Evolutionary conservation across 2,888 invertebrate species (phyloP).

Genomic region (Scaptomyza reducta): DNA sequence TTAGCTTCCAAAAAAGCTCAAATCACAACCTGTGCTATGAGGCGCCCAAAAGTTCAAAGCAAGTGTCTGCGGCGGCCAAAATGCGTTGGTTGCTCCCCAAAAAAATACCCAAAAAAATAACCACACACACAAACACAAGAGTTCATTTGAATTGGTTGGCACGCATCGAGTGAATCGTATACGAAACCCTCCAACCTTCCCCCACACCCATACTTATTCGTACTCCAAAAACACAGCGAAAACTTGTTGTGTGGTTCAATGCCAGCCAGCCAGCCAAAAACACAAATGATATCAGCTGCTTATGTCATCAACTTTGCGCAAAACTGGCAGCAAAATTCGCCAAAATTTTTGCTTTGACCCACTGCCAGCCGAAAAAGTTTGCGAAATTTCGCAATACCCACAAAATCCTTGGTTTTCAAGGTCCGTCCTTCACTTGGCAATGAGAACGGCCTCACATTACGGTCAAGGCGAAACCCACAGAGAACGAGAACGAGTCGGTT

Average conservation of each 20-base stretch:
- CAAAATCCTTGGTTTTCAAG: constrained; percentile 81
- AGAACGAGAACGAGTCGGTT: constrained; percentile 47
- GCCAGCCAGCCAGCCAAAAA: constrained; percentile 41
- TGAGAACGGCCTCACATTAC: constrained; percentile 73
- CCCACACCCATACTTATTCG: neutral
- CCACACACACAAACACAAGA: constrained; percentile 33
- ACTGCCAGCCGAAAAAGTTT: constrained; percentile 60
- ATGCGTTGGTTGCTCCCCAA: constrained; percentile 38
- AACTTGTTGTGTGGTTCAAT: constrained; percentile 54
- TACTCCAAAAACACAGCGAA: constrained; percentile 25
- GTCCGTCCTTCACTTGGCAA: constrained; percentile 81
- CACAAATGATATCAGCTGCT: constrained; percentile 44
- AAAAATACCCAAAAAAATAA: constrained; percentile 14
- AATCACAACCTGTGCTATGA: constrained; percentile 81
- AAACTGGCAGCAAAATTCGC: constrained; percentile 13
- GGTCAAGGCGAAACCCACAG: constrained; percentile 78
- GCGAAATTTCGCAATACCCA: constrained; percentile 58
- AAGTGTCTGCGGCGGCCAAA: constrained; percentile 61
- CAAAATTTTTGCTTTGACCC: constrained; percentile 59
- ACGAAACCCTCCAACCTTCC: neutral
- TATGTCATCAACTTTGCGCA: constrained; percentile 51
- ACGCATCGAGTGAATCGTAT: constrained; percentile 53
- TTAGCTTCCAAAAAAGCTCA: constrained; percentile 84
- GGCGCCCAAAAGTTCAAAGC: constrained; percentile 77
- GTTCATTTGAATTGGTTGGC: constrained; percentile 64